Evolutionary conservation across 2,888 invertebrate genomes (phyloP).

Genomic region (Drosophila sordidula): DNA sequence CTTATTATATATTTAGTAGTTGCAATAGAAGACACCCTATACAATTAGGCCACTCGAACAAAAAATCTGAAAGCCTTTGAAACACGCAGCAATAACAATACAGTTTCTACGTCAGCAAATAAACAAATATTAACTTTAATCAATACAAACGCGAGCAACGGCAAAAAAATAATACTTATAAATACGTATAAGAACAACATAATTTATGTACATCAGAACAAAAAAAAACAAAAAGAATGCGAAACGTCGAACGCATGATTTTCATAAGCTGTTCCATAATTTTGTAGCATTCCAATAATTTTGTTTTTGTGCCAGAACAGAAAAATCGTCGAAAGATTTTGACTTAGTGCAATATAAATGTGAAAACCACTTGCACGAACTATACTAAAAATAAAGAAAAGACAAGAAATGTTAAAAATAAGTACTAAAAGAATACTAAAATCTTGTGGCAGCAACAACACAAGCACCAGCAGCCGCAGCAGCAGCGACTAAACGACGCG

Average conservation of each 20-base stretch:
- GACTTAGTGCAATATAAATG: slow-evolving; percentile 57
- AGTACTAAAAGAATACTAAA: slow-evolving; percentile 63
- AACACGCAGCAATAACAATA: slow-evolving; percentile 44
- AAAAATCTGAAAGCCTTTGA: slow-evolving; percentile 24
- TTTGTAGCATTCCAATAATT: slow-evolving; percentile 35
- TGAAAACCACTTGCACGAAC: slow-evolving; percentile 65
- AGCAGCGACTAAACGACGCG: slow-evolving; percentile 37
- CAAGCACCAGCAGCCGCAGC: slow-evolving; percentile 12
- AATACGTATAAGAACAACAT: slow-evolving; percentile 41
- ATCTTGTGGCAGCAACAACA: slow-evolving; percentile 53
- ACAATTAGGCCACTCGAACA: slow-evolving; percentile 2
- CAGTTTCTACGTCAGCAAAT: slow-evolving; percentile 67
- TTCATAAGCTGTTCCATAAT: slow-evolving; percentile 16
- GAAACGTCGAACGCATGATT: slow-evolving; percentile 22
- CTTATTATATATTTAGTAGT: not conserved
- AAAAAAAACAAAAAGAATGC: slow-evolving; percentile 18
- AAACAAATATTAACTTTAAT: slow-evolving; percentile 76
- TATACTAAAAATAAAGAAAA: slow-evolving; percentile 70
- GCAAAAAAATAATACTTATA: slow-evolving; percentile 7
- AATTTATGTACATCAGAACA: slow-evolving; percentile 45
- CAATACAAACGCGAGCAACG: slow-evolving; percentile 56
- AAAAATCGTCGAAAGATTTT: slow-evolving; percentile 55
- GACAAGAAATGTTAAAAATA: slow-evolving; percentile 74
- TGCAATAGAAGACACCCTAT: slow-evolving; percentile 38
- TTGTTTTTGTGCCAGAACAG: slow-evolving; percentile 41